These are phyloP conservation scores for Anolis sagrei DNA, from an alignment of 2,113 vertebrate species.

Conservation along the genomic window DNA sequence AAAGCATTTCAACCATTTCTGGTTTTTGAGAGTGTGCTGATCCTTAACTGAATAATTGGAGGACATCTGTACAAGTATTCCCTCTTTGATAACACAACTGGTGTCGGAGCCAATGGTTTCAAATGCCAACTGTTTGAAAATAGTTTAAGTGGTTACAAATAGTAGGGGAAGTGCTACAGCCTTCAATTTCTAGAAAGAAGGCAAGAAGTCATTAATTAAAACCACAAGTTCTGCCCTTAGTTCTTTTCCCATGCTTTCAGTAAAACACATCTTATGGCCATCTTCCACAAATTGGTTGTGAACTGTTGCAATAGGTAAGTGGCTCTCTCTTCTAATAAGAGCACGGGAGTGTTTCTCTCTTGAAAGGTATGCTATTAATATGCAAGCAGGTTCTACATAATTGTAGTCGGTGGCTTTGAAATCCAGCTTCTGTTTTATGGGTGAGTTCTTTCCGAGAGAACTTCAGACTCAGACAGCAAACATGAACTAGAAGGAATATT, in stretches of 20 bases:
- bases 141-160: fast-evolving
- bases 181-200: conserved; percentile 7
- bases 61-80: neutral
- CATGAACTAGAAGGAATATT: conserved; percentile 7
- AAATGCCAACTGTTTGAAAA: too few relatives aligned
- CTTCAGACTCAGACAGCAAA: neutral
- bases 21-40: too few relatives aligned
- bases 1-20: too few relatives aligned
- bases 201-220: neutral
- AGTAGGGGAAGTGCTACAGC: neutral
- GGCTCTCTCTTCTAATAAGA: neutral
- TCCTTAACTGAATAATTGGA: too few relatives aligned
- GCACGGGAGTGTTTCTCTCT: neutral
- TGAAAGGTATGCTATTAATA: neutral
- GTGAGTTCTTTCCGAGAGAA: neutral
- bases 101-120: neutral
- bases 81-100: neutral
- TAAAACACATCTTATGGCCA: neutral
- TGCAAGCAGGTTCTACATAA: neutral
- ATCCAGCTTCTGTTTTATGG: neutral
- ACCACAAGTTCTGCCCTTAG: neutral
- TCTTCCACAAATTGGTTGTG: neutral
- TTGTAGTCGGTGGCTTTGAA: conserved; percentile 37
- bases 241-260: neutral
- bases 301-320: neutral